Evolutionary conservation across 2,888 invertebrate genomes (phyloP).

Genomic region (Drosophila mettleri): DNA sequence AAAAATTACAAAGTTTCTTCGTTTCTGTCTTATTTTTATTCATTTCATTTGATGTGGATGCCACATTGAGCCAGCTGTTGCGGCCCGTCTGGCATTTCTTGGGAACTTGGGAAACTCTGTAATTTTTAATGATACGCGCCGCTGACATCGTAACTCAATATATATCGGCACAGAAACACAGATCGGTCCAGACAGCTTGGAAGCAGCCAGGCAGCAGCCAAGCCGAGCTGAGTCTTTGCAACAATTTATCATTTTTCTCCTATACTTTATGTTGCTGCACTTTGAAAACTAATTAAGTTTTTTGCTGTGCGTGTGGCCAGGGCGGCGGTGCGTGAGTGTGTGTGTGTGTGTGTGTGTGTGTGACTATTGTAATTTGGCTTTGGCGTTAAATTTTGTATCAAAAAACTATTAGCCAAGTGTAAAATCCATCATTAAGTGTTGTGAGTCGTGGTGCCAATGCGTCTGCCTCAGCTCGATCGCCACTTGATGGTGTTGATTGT

Average conservation of each 20-base stretch:
- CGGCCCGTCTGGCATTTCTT: constrained; percentile 30
- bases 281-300: constrained; percentile 76
- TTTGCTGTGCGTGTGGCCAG: constrained; percentile 65
- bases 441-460: constrained; percentile 61
- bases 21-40: constrained; percentile 5
- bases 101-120: constrained; percentile 66
- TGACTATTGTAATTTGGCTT: constrained; percentile 66
- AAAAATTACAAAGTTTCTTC: constrained; percentile 71
- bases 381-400: constrained; percentile 77
- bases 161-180: constrained; percentile 45
- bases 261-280: constrained; percentile 56
- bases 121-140: constrained; percentile 75
- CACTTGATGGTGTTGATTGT: constrained; percentile 29
- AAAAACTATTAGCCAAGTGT: constrained; percentile 79
- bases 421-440: constrained; percentile 60
- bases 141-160: constrained; percentile 67
- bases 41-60: constrained; percentile 36
- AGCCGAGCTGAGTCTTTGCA: constrained; percentile 49
- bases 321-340: constrained; percentile 31
- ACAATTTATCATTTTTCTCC: constrained; percentile 43
- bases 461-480: constrained; percentile 52
- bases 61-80: constrained; percentile 40
- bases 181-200: constrained; percentile 76
- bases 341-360: constrained; percentile 35
- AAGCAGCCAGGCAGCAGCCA: constrained; percentile 66